Conservation (phyloP, 2,888 invertebrate genomes). For the Metopia argyrocephala region DNA sequence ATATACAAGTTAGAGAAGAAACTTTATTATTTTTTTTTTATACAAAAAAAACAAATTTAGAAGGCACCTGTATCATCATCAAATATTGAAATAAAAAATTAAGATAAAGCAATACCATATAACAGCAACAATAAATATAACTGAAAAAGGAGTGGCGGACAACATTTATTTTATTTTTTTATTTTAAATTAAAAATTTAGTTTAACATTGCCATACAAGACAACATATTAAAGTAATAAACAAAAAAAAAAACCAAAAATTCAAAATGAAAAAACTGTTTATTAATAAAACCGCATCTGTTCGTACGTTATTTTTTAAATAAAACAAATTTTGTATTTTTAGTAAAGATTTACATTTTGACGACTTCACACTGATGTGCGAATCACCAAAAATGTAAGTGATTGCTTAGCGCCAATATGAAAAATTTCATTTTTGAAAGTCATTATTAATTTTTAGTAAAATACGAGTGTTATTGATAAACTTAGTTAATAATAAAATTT, state of each 20-base stretch:
- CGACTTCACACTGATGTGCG: constrained; percentile 58
- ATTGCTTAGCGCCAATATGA: constrained; percentile 38
- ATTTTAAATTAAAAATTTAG: not conserved
- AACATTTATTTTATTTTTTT: constrained; percentile 18
- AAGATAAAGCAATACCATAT: not conserved
- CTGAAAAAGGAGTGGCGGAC: constrained; percentile 45
- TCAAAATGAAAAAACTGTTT: constrained; percentile 7
- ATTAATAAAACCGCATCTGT: constrained; percentile 21
- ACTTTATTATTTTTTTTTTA: not conserved
- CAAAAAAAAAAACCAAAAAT: constrained; percentile 7
- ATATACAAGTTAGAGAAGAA: not conserved
- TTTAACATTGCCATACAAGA: not conserved
- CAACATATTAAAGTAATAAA: not conserved
- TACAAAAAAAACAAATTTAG: not conserved
- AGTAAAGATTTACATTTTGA: constrained; percentile 49
- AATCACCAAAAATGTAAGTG: constrained; percentile 52
- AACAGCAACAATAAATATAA: not conserved
- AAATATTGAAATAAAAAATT: constrained; percentile 36
- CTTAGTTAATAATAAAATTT: not conserved
- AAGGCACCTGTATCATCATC: constrained; percentile 17
- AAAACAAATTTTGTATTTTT: constrained; percentile 11
- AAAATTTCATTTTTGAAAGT: not conserved
- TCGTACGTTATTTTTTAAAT: not conserved
- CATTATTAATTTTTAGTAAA: not conserved
- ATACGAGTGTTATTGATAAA: not conserved